Evolutionary conservation across 2,888 invertebrate species (phyloP), one percentile per base, ranked within the genome.

Genomic region (Oeneis ivallda): DNA sequence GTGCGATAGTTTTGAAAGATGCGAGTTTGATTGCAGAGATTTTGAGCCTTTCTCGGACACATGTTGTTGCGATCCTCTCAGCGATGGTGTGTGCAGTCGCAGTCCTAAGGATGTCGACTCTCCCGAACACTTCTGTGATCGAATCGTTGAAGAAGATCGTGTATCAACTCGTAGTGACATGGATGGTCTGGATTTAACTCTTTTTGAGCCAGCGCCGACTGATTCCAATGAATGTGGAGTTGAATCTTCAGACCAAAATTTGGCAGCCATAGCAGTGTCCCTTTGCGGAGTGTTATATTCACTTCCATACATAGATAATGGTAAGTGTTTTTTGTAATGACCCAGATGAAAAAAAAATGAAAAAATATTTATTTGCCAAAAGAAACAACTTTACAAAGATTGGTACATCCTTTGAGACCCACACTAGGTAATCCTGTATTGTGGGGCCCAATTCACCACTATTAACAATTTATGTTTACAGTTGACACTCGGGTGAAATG

Each of bases 101-200:
- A 92, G 92, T 73, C 92, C 92, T 15, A 91, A 92, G 71, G 85
- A 89, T 75, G 91, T 90, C 41, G 92, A 92, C 64, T 92, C 92
- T 49, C 90, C 91, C 26, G 92, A 92, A 77, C 77, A 89, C 76
- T 88, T 91, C 76, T 84, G 87, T 78, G 86, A 88, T 64, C 78
- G 81, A 71, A 79, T 76, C 64, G 83, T 80, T 41, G 89, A 92
- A 43, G 90, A 88, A 58, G 92, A 92, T 72, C 85, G 85, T 58
- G 83, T 83, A 32, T 89, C 93, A 60, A 84, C 90, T 54, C 82
- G 92, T 41, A 92, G 92, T 81, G 94, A 94, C 82, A 93, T 94
- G 93, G 94, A 94, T 73, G 94, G 94, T 70, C 87, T 94, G 73
- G 94, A 94, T 85, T 87, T 94, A 78, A 91, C 94, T 70, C 84